A percentile compares a stretch with the other conserved stretches of the same genome.
phyloP scores from a whole-genome alignment of 1,140 invertebrate species.

The Aphelenchoides fujianensis region DNA sequence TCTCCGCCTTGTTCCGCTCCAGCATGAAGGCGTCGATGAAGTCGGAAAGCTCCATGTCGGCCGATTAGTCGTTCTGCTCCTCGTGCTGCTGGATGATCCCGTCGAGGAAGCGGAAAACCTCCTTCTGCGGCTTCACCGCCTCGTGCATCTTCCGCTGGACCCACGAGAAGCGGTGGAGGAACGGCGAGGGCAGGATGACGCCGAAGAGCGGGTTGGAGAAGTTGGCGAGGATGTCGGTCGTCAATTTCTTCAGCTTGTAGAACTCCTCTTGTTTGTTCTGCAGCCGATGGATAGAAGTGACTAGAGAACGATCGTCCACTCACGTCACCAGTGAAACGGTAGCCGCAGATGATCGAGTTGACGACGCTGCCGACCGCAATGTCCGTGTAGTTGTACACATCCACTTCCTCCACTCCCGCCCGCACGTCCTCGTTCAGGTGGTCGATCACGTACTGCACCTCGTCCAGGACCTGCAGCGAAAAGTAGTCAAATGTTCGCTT shows the following conservation, averaged over 20 bases:
- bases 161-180: slow-evolving; percentile 25
- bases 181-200: slow-evolving; percentile 27
- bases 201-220: slow-evolving; percentile 25
- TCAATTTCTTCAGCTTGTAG: slow-evolving; percentile 11
- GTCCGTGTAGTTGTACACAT: no score
- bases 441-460: not conserved
- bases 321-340: not conserved
- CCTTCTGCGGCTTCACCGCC: not conserved
- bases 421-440: not conserved
- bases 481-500: no score
- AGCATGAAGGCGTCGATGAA: not conserved
- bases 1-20: not conserved
- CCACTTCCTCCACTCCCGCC: not conserved
- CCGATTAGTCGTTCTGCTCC: not conserved
- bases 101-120: not conserved
- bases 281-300: no score
- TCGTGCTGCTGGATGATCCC: not conserved
- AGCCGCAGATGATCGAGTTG: slow-evolving; percentile 9
- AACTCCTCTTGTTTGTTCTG: slow-evolving; percentile 21
- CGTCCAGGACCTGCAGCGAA: not conserved
- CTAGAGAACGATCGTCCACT: no score
- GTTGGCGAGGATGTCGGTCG: not conserved
- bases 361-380: slow-evolving; percentile 7
- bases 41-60: not conserved
- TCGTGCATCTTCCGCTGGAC: slow-evolving; percentile 5